These are phyloP conservation scores for Coelinius sp. DNA, from an alignment of 2,888 invertebrate species.

Conservation along the genomic window DNA sequence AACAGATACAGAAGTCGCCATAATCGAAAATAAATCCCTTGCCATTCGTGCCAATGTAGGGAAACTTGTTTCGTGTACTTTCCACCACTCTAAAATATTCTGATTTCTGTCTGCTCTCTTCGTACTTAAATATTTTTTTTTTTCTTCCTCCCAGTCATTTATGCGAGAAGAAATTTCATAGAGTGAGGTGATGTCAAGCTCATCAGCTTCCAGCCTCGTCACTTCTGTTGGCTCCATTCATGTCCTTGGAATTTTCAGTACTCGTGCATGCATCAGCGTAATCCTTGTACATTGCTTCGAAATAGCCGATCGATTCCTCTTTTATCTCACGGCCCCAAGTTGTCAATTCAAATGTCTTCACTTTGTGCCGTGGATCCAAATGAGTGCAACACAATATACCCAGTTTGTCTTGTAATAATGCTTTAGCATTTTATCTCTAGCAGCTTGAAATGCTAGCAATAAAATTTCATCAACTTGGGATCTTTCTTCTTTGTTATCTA, in stretches of 20 bases:
- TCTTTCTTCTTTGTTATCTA: constrained; percentile 20
- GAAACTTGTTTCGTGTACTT: background rate
- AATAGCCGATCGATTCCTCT: background rate
- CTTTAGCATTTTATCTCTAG: constrained; percentile 27
- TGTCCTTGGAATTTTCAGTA: background rate
- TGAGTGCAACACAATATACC: constrained; percentile 26
- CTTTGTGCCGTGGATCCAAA: constrained; percentile 34
- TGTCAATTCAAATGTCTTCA: constrained; percentile 15
- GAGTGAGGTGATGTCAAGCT: background rate
- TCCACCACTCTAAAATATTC: background rate
- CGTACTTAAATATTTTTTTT: background rate
- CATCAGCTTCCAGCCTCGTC: background rate
- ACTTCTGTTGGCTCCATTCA: background rate
- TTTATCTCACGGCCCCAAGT: constrained; percentile 25
- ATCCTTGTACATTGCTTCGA: background rate
- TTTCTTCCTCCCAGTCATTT: background rate
- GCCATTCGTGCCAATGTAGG: background rate
- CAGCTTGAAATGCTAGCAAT: constrained; percentile 6
- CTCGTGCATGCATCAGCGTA: background rate
- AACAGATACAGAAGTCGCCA: background rate
- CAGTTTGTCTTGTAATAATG: constrained; percentile 26
- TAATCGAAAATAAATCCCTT: background rate
- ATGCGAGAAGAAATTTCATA: background rate
- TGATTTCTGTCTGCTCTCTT: background rate
- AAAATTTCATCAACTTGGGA: constrained; percentile 20